These are phyloP conservation scores for Dendrophyllia cribrosa DNA, from an alignment of 64 coral and sea anemone species.

Conservation along the genomic window DNA sequence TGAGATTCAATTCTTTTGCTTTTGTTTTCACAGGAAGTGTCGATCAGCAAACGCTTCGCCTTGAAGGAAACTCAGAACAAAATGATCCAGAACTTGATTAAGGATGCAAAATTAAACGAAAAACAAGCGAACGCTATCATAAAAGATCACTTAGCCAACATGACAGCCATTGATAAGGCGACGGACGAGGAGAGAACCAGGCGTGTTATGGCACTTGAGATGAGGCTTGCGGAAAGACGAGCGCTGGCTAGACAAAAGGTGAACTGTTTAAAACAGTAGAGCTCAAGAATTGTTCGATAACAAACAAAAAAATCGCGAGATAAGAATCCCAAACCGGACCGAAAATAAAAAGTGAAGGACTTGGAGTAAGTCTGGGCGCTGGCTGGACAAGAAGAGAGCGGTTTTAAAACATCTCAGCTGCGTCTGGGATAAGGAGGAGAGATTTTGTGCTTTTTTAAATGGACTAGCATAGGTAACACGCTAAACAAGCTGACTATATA, in stretches of 20 bases:
- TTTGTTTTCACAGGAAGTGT: slow-evolving; percentile 71
- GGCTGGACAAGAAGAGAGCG: too few relatives aligned
- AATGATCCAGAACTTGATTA: slow-evolving; percentile 82
- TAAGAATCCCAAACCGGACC: too few relatives aligned
- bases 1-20: too few relatives aligned
- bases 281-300: too few relatives aligned
- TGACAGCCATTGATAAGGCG: slow-evolving; percentile 86
- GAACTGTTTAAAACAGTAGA: background rate
- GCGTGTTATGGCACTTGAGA: slow-evolving; percentile 91
- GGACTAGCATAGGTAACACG: too few relatives aligned
- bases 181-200: slow-evolving; percentile 83
- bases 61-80: slow-evolving; percentile 89
- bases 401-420: too few relatives aligned
- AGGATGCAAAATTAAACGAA: slow-evolving; percentile 75
- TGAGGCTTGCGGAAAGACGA: slow-evolving; percentile 86
- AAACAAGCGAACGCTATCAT: slow-evolving; percentile 75
- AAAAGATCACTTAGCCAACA: slow-evolving; percentile 74
- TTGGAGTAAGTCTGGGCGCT: too few relatives aligned
- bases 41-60: slow-evolving; percentile 81
- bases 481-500: too few relatives aligned
- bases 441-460: too few relatives aligned
- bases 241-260: slow-evolving; percentile 86
- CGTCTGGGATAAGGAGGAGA: too few relatives aligned
- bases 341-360: background rate
- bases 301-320: too few relatives aligned